Percentiles rank a stretch among this genome's conserved stretches.
These are phyloP conservation scores for Tortrix viridana DNA, from an alignment of 2,888 invertebrate genomes.

Conservation along the genomic window DNA sequence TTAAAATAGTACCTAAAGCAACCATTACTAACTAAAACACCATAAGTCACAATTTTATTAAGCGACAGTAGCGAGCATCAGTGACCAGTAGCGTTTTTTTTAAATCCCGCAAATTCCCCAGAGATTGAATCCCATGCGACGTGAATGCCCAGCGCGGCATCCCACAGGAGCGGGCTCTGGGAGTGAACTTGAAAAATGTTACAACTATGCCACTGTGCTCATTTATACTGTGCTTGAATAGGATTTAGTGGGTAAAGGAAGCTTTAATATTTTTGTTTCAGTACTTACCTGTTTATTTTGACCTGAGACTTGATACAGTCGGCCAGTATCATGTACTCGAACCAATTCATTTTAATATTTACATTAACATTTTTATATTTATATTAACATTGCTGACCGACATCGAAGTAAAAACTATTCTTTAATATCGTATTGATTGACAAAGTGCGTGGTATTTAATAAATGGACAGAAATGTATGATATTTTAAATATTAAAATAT, in stretches of 20 bases:
- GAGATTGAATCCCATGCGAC: constrained; percentile 83
- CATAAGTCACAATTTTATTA: not conserved
- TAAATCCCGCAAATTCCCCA: constrained; percentile 71
- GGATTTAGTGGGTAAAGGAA: constrained; percentile 1
- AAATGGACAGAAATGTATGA: no score
- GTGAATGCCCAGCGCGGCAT: constrained; percentile 56
- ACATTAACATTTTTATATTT: no score
- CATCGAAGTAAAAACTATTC: no score
- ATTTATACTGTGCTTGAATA: constrained; percentile 16
- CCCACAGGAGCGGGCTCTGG: constrained; percentile 43
- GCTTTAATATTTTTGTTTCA: constrained; percentile 7
- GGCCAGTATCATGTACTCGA: no score
- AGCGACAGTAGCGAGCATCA: constrained; percentile 16
- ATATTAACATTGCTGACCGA: no score
- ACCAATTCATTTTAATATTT: no score
- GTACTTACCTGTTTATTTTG: not conserved
- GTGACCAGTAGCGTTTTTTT: constrained; percentile 61
- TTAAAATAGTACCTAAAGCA: no score
- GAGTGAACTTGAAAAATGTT: constrained; percentile 69
- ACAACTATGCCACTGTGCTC: constrained; percentile 38
- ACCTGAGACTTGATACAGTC: no score
- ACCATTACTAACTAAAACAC: not conserved
- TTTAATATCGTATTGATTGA: no score
- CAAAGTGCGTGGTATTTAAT: no score
- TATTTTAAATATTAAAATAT: not conserved